These are phyloP conservation scores for Epinephelus awoara DNA, from an alignment of 2,797 vertebrate species.

Conservation along the genomic window DNA sequence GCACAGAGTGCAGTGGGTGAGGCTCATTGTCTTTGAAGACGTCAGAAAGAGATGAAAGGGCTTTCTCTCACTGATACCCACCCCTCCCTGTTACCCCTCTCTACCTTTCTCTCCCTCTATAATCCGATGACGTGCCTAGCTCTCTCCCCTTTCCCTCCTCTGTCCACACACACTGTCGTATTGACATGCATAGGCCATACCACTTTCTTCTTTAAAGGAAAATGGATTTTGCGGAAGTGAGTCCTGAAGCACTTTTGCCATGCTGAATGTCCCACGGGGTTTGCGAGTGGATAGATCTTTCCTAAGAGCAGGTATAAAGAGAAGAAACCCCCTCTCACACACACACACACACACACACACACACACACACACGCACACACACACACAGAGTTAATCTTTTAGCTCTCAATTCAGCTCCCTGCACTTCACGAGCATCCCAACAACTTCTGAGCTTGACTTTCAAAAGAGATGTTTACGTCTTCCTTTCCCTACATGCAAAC, in stretches of 20 bases:
- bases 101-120: conserved; percentile 56
- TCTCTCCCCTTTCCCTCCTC: conserved; percentile 39
- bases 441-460: conserved; percentile 9
- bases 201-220: conserved; percentile 73
- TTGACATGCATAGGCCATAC: conserved; percentile 73
- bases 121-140: conserved; percentile 58
- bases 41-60: conserved; percentile 84
- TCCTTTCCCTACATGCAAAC: conserved; percentile 25
- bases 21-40: conserved; percentile 86
- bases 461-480: conserved; percentile 32
- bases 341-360: conserved; percentile 4
- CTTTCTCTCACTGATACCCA: conserved; percentile 62
- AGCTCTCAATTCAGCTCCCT: conserved; percentile 26
- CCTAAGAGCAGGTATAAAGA: conserved; percentile 56
- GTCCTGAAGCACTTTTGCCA: conserved; percentile 71
- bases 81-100: conserved; percentile 54
- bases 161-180: conserved; percentile 59
- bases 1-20: conserved; percentile 68
- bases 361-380: background rate
- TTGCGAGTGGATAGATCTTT: conserved; percentile 58
- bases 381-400: conserved; percentile 38
- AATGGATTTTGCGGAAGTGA: conserved; percentile 78
- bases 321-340: conserved; percentile 8
- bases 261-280: conserved; percentile 68
- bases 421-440: conserved; percentile 15